Base-by-base conservation (phyloP, 2,113 vertebrate genomes). In the Sprattus sprattus region DNA sequence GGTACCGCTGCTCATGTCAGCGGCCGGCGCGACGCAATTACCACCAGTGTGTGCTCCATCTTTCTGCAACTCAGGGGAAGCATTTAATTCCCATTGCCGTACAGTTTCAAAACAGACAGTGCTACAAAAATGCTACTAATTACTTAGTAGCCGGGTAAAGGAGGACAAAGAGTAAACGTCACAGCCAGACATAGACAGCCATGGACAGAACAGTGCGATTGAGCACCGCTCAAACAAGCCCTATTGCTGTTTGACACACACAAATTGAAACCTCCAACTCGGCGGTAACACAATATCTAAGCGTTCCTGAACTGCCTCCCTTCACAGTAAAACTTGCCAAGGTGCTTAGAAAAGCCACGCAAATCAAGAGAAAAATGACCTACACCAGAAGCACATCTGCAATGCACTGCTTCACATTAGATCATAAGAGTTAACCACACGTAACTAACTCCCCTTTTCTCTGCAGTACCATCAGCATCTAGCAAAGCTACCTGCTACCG, bases 11-110 rank as follows among this genome's bases (percentile, higher is more conserved):
- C 88, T 84, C 87, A 44, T 86, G 54, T 85, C 81, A 78, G 88
- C 82, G 82, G 87, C 47, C 82, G 84, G 47, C 47, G n/a, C 90
- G 93, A 93, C 88, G 89, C 90, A 93, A 94, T 93, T 93, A 92
- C 91, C 86, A 89, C 84, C 90, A 90, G n/a, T n/a, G 91, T 90
- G 87, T 89, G 87, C 90, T 90, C 87, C 87, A 86, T 88, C 89
- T 91, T 88, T 87, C 22, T 89, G 88, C 81, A 86, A 89, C 91
- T 91, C 89, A 45, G 85, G 57, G 89, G 89, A 93, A 91, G 88
- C 91, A 89, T 89, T 91, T 92, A 92, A 92, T 92, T 91, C 89
- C 90, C 84, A 87, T 84, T 45, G 28, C 87, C 60, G 71, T 81
- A 45, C 81, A 64, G 50, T 85, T 87, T 57, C 81, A 54, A 81